These are phyloP conservation scores for Actinia equina DNA, from an alignment of 64 coral and sea anemone species.

Conservation along the genomic window DNA sequence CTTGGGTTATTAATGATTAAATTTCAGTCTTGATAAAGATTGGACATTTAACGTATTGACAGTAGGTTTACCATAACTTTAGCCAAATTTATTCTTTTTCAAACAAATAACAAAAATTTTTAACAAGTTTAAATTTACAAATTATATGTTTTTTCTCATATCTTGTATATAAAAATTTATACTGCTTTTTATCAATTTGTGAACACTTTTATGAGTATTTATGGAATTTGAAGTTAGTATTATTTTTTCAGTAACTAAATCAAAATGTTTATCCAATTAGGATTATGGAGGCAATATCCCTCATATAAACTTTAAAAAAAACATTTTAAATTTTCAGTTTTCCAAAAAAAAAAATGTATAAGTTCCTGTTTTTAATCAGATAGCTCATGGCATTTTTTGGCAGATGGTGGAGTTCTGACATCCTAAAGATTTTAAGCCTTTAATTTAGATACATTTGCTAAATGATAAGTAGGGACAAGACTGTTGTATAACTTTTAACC, in stretches of 20 bases:
- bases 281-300: not conserved
- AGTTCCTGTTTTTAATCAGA: not conserved
- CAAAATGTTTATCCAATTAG: not conserved
- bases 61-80: no score
- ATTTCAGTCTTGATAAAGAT: no score
- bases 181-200: not conserved
- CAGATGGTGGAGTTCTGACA: not conserved
- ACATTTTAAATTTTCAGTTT: not conserved
- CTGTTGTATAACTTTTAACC: not conserved
- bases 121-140: no score
- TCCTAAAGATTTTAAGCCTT: not conserved
- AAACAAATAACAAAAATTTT: no score
- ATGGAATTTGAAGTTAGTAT: not conserved
- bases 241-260: not conserved
- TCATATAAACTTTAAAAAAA: not conserved
- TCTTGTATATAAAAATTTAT: no score
- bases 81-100: no score
- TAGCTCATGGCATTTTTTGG: not conserved
- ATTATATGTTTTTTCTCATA: no score
- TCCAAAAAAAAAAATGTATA: not conserved
- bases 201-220: not conserved
- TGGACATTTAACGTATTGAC: no score
- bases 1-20: no score
- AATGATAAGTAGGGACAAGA: not conserved
- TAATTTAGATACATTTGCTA: not conserved